Evolutionary conservation across 2,888 invertebrate genomes (phyloP).

Genomic region (Salpingus planirostris): DNA sequence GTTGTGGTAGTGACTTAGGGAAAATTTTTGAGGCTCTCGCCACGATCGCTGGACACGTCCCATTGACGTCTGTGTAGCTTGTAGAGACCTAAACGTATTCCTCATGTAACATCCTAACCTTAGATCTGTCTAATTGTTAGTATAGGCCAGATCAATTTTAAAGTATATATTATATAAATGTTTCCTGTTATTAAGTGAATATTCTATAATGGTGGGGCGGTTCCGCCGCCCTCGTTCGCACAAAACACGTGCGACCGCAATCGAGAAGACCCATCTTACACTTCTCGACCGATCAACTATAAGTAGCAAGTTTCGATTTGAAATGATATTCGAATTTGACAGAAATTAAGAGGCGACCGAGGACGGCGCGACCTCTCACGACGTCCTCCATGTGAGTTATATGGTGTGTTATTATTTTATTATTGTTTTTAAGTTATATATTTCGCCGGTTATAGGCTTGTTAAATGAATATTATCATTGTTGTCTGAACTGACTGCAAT

Average conservation of each 20-base stretch:
- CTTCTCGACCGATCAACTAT: no score
- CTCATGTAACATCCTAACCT: constrained; percentile 36
- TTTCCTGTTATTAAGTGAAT: constrained; percentile 45
- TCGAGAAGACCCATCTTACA: constrained; percentile 9
- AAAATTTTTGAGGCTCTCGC: no score
- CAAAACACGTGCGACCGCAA: constrained; percentile 10
- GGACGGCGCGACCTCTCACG: no score
- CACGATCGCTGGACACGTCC: constrained; percentile 13
- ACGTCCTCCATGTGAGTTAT: constrained; percentile 34
- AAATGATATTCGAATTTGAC: no score
- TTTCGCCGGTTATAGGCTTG: constrained; percentile 40
- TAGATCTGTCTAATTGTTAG: constrained; percentile 43
- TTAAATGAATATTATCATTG: constrained; percentile 40
- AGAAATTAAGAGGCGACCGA: no score
- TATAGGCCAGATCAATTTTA: constrained; percentile 40
- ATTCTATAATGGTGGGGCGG: constrained; percentile 38
- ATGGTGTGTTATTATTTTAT: constrained; percentile 38
- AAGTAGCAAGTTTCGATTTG: no score
- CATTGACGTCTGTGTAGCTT: constrained; percentile 38
- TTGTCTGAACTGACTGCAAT: constrained; percentile 41
- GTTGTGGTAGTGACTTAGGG: no score
- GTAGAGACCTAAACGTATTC: constrained; percentile 38
- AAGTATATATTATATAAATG: constrained; percentile 44
- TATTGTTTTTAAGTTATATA: constrained; percentile 30
- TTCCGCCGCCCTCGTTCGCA: constrained; percentile 5